Percentiles rank a stretch among this genome's conserved stretches.
Evolutionary conservation across 2,888 invertebrate genomes (phyloP).

Genomic region (Tipula vernalis): DNA sequence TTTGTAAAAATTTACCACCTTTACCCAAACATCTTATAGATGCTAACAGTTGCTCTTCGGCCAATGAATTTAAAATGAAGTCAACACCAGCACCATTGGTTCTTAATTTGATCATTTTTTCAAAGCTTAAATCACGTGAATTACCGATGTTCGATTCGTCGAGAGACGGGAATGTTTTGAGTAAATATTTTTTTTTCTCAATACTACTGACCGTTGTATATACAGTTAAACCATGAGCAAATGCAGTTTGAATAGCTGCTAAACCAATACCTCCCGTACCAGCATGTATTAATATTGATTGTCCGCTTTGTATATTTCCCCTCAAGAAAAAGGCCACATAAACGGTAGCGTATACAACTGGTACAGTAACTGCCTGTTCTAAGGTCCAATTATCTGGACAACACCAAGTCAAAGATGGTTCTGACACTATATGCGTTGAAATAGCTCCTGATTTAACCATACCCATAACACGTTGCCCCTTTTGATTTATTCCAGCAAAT

Average conservation of each 20-base stretch:
- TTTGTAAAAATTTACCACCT: constrained; percentile 65
- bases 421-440: constrained; percentile 40
- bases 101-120: constrained; percentile 63
- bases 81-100: constrained; percentile 85
- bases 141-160: constrained; percentile 61
- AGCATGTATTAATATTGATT: constrained; percentile 41
- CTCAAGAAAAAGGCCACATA: constrained; percentile 39
- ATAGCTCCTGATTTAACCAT: constrained; percentile 41
- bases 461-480: constrained; percentile 53
- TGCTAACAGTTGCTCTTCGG: constrained; percentile 79
- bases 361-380: constrained; percentile 63
- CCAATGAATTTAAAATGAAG: constrained; percentile 78
- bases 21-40: constrained; percentile 47
- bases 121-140: constrained; percentile 77
- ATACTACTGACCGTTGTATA: constrained; percentile 58
- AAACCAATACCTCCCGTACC: constrained; percentile 63
- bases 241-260: constrained; percentile 61
- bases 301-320: constrained; percentile 29
- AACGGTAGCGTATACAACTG: constrained; percentile 61
- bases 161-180: constrained; percentile 39
- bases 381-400: constrained; percentile 60
- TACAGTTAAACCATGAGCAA: constrained; percentile 49
- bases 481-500: constrained; percentile 44
- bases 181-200: constrained; percentile 51
- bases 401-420: constrained; percentile 40